Percentiles rank a stretch among this genome's conserved stretches.
Evolutionary conservation across 2,888 invertebrate species (phyloP).

Genomic region (Drosophila colorata): DNA sequence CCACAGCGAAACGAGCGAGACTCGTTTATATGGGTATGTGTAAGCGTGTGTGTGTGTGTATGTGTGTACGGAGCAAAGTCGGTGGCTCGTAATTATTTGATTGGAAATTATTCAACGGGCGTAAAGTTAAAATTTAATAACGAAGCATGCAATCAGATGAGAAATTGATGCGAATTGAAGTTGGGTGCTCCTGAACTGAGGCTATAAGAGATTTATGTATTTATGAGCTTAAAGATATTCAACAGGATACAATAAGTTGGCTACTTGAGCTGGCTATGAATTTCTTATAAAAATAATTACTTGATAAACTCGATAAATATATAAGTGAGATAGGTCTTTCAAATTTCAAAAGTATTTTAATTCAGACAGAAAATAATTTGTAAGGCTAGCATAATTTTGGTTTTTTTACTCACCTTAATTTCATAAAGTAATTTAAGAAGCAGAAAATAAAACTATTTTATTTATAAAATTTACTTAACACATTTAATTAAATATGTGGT

Average conservation of each 20-base stretch:
- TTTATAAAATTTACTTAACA: no score
- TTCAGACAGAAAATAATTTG: no score
- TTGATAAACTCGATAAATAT: no score
- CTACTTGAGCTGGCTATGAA: no score
- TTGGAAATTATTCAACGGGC: constrained; percentile 70
- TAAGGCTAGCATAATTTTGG: no score
- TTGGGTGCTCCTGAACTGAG: constrained; percentile 11
- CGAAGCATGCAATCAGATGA: constrained; percentile 50
- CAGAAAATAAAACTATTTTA: no score
- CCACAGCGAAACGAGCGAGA: constrained; percentile 25
- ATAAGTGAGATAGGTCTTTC: no score
- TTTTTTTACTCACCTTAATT: no score
- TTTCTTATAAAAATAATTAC: no score
- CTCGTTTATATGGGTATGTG: background rate
- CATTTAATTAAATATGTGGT: no score
- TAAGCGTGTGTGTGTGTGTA: constrained; percentile 8
- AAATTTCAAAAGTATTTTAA: no score
- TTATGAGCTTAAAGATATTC: constrained; percentile 12
- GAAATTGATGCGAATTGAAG: constrained; percentile 43
- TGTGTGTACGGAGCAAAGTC: constrained; percentile 36
- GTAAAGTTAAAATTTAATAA: constrained; percentile 69
- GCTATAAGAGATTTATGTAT: constrained; percentile 1
- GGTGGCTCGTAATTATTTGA: constrained; percentile 68
- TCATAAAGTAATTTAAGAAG: no score
- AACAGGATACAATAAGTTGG: background rate